Base-by-base conservation (phyloP, 2,888 invertebrate species). In the Vandiemenella viatica region DNA sequence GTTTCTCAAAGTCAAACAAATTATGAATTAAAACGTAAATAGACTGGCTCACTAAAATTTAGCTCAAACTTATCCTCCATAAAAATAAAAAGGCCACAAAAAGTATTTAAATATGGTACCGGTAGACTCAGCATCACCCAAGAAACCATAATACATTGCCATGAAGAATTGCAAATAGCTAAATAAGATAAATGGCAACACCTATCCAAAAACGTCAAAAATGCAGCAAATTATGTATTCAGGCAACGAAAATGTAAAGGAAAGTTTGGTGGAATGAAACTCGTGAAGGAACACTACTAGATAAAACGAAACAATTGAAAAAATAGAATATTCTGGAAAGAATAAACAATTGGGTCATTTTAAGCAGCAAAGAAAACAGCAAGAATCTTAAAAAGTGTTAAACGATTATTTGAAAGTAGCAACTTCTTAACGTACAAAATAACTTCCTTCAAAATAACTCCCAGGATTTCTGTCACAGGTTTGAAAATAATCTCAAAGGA, bases 151-250 rank as follows among this genome's bases (percentile, higher is more conserved):
- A 32, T 13, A n/a, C 1, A 32, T 32, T 32, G 10, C n/a, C 32
- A 32, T 2, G 32, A 32, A 1, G 3, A 3, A 32, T 13, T 2
- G 10, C 10, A 32, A 3, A 13, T 32, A 32, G 32, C 1, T 32
- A 32, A 32, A 13, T 32, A 10, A 32, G 32, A n/a, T 10, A 32
- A 2, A n/a, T 32, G 32, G 32, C 10, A 32, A 32, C 10, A 32
- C 10, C 3, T 32, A 32, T 32, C 32, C 32, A 32, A 1, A 32
- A n/a, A 32, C 10, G n/a, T 32, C 32, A 32, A 58, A 18, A 60
- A 60, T 49, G 48, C 56, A 32, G 32, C 32, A 32, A 32, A 32
- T 10, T 13, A 10, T 13, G 10, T 13, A 13, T 32, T 32, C 10
- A n/a, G 32, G 32, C 3, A 32, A 32, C 32, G n/a, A 32, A 32